Evolutionary conservation across 2,888 invertebrate genomes (phyloP), one percentile per base, ranked within the genome.

Genomic region (Drosophila nr. perissopoda): DNA sequence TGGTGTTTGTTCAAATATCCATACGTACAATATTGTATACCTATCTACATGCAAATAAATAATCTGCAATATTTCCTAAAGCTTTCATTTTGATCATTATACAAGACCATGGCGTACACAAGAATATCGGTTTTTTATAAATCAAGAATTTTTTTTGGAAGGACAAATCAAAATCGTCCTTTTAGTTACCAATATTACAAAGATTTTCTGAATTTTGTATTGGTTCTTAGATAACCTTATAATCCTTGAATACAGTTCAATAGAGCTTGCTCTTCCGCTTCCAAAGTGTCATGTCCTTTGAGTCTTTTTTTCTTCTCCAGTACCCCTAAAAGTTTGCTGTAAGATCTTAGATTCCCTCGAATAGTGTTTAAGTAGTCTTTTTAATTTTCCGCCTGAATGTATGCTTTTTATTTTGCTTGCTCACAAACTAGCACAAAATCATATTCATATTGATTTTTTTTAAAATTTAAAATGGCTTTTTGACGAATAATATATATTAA

Each of bases 1-100:
- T 85, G 85, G 88, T 85, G 85, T 85, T 85, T 85, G 85, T 79
- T 70, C 59, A 73, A 85, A 79, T 85, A 88, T 82, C 63, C 66
- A 82, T 78, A 72, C 63, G 57, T 74, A 70, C 48, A 61, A 58
- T 59, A 64, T 52, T 78, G 61, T 78, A 66, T 62, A 63, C 65
- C 62, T 66, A 71, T 70, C 56, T 61, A 75, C 59, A 78, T 79
- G 64, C 68, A 75, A 78, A 78, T 79, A 79, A 79, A 79, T 73
- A 76, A 65, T 73, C 16, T 60, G 16, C 38, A 34, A 69, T 77
- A 63, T 54, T 46, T 46, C 25, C 25, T 46, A 25, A 46, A 21
- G 21, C 21, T 42, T 42, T 6, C 5, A 11, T 21, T 42, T 5
- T 21, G 5, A 42, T 21, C 5, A 11, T 21, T 21, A 42, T 21